Percentiles rank a stretch among this genome's conserved stretches.
These are phyloP conservation scores for Campoletis raptor DNA, from an alignment of 2,888 invertebrate genomes.

Conservation along the genomic window DNA sequence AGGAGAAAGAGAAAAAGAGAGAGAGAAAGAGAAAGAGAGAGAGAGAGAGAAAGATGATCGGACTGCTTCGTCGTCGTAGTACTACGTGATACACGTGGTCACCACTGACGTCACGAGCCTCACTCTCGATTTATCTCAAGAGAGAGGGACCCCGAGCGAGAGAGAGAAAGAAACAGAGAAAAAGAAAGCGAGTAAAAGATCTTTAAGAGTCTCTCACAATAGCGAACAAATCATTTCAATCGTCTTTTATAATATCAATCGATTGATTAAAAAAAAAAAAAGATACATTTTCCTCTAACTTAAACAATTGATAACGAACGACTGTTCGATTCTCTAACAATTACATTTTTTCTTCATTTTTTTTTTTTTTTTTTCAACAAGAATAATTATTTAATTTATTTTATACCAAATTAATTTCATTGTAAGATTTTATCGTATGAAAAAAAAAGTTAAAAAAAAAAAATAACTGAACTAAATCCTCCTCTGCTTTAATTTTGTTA, in stretches of 20 bases:
- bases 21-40: conserved; percentile 68
- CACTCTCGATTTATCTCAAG: conserved; percentile 59
- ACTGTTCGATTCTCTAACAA: not conserved
- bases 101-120: conserved; percentile 74
- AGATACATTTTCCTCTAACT: not conserved
- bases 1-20: conserved; percentile 34
- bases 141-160: conserved; percentile 52
- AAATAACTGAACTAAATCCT: not conserved
- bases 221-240: conserved; percentile 10
- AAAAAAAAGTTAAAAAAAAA: not conserved
- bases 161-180: conserved; percentile 58
- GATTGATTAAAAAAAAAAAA: not conserved
- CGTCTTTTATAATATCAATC: not conserved
- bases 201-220: conserved; percentile 67
- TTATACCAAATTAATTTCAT: not conserved
- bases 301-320: not conserved
- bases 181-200: conserved; percentile 56
- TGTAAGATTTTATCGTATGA: not conserved
- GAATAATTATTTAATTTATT: not conserved
- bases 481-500: too few species aligned
- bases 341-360: not conserved
- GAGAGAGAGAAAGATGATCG: conserved; percentile 70
- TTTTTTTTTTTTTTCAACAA: not conserved
- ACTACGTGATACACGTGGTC: conserved; percentile 75
- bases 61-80: conserved; percentile 64